These are phyloP conservation scores for Artibeus lituratus DNA, from an alignment of 2,797 vertebrate species.

Conservation along the genomic window DNA sequence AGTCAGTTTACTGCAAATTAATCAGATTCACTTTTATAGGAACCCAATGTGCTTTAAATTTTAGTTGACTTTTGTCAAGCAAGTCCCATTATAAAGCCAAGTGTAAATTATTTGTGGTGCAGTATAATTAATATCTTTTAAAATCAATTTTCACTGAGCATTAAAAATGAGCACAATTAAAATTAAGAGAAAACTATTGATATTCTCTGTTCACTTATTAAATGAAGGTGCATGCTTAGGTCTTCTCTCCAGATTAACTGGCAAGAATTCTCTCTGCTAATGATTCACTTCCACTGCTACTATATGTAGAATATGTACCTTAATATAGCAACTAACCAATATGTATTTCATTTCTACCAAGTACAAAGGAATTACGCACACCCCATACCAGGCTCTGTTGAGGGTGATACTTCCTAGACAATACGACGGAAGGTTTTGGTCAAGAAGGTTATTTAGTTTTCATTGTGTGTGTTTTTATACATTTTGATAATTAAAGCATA, in stretches of 20 bases:
- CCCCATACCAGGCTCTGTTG: neutral
- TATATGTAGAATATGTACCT: neutral
- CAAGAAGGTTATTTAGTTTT: neutral
- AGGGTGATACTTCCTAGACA: neutral
- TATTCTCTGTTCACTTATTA: neutral
- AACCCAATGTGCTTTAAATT: neutral
- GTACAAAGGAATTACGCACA: neutral
- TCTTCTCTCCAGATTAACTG: neutral
- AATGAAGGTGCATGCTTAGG: neutral
- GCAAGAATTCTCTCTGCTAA: neutral
- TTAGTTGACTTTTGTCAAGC: neutral
- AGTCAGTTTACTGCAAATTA: neutral
- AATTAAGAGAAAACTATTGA: neutral
- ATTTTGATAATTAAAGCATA: neutral
- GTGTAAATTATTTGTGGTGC: neutral
- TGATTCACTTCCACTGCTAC: neutral
- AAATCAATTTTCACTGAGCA: neutral
- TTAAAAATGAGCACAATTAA: constrained; percentile 29
- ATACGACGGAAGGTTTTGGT: neutral
- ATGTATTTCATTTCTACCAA: neutral
- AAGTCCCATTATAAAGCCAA: neutral
- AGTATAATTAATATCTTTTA: constrained; percentile 13
- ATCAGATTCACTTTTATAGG: neutral
- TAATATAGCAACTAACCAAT: neutral
- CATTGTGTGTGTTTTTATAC: neutral